Evolutionary conservation across 2,888 invertebrate species (phyloP).

Genomic region (Ischnus inquisitorius): DNA sequence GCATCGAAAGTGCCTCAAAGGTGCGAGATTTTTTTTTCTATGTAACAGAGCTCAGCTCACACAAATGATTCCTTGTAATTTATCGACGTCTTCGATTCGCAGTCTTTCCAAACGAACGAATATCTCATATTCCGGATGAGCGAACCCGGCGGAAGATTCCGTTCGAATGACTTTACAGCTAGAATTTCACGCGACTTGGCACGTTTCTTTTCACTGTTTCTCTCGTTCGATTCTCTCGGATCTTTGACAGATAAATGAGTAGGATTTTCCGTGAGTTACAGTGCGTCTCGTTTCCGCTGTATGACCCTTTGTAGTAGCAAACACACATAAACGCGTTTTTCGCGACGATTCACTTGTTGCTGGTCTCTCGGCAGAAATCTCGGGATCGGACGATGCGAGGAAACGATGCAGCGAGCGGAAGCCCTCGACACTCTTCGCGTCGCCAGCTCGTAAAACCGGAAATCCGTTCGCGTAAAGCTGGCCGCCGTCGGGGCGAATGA

Average conservation of each 20-base stretch:
- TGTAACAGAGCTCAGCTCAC: neutral
- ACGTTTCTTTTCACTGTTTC: neutral
- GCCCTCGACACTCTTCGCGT: slow-evolving; percentile 7
- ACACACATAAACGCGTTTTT: slow-evolving; percentile 10
- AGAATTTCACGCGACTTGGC: slow-evolving; percentile 1
- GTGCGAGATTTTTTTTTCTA: neutral
- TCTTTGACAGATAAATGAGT: neutral
- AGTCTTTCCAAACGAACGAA: slow-evolving; percentile 6
- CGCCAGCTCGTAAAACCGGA: slow-evolving; percentile 33
- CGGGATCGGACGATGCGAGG: slow-evolving; percentile 35
- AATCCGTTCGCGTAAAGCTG: slow-evolving; percentile 23
- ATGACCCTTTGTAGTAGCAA: neutral
- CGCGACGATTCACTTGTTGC: slow-evolving; percentile 55
- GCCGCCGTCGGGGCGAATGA: neutral
- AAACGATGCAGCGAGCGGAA: slow-evolving; percentile 22
- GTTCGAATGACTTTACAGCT: neutral
- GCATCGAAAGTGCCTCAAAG: no score
- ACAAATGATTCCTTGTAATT: neutral
- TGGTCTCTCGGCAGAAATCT: slow-evolving; percentile 34
- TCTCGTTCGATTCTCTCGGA: neutral
- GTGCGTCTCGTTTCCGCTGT: slow-evolving; percentile 3
- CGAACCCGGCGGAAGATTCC: neutral
- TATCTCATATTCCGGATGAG: neutral
- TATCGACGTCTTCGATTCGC: neutral
- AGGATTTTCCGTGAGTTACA: neutral